phyloP scores from a whole-genome alignment of 1,140 invertebrate genomes.

The Conus betulinus region DNA sequence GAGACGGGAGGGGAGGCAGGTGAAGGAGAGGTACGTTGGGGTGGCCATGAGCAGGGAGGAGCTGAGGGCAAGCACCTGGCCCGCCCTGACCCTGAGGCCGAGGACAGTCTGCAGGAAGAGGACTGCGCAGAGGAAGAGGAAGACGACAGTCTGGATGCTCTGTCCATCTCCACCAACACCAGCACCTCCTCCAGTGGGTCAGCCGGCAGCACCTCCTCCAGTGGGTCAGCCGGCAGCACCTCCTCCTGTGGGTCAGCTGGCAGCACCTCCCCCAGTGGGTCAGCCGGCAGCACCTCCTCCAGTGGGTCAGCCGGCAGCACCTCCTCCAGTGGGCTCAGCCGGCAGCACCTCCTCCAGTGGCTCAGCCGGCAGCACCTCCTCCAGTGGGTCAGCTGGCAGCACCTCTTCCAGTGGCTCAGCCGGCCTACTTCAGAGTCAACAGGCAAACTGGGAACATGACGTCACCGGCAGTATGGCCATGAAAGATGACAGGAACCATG shows the following conservation, averaged over 20 bases:
- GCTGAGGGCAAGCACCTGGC: neutral
- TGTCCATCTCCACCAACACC: conserved; percentile 3
- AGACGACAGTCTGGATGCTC: neutral
- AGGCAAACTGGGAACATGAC: too few relatives aligned
- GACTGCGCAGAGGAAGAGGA: too few relatives aligned
- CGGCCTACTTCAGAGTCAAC: too few relatives aligned
- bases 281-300: neutral
- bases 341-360: too few relatives aligned
- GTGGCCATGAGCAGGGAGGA: neutral
- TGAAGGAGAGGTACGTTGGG: neutral
- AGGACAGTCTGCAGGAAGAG: neutral
- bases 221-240: neutral
- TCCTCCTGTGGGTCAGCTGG: neutral
- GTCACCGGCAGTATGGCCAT: too few relatives aligned
- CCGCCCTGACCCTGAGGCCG: conserved; percentile 12
- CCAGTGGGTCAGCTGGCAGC: neutral
- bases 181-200: neutral
- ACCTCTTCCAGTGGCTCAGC: too few relatives aligned
- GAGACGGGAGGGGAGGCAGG: neutral
- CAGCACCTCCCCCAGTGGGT: neutral
- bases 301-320: too few relatives aligned
- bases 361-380: neutral
- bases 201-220: neutral
- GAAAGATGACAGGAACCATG: too few relatives aligned
- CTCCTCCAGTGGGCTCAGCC: too few relatives aligned